These are phyloP conservation scores for Copidosoma floridanum DNA, from an alignment of 1,140 invertebrate genomes.

Conservation along the genomic window DNA sequence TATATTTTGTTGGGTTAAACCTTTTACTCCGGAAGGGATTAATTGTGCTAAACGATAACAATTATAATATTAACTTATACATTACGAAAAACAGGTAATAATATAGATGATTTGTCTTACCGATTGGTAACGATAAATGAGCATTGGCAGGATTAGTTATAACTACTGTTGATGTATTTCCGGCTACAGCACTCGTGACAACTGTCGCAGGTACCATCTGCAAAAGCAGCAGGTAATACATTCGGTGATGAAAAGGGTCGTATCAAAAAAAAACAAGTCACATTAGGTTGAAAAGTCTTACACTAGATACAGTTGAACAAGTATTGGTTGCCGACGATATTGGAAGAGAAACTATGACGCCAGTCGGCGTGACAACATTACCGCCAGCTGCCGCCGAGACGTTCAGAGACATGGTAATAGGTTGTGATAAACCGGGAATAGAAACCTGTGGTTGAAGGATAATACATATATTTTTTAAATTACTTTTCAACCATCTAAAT, in stretches of 20 bases:
- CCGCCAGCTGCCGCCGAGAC: conserved; percentile 58
- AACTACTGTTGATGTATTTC: conserved; percentile 56
- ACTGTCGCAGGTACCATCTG: conserved; percentile 52
- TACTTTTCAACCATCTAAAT: background rate
- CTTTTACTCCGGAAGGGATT: conserved; percentile 64
- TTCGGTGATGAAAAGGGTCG: background rate
- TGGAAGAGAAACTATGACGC: conserved; percentile 60
- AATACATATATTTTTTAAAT: background rate
- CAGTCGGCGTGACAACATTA: conserved; percentile 58
- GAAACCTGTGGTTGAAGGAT: conserved; percentile 61
- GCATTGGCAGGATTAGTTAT: conserved; percentile 58
- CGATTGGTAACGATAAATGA: conserved; percentile 61
- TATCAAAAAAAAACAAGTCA: background rate
- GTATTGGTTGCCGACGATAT: conserved; percentile 54
- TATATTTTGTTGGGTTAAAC: conserved; percentile 63
- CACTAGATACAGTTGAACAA: conserved; percentile 54
- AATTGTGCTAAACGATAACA: conserved; percentile 60
- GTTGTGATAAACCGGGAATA: conserved; percentile 73
- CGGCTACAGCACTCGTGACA: conserved; percentile 53
- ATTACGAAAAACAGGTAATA: no score
- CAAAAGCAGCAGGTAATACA: no score
- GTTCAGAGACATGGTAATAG: conserved; percentile 75
- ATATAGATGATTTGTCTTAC: no score
- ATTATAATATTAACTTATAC: background rate
- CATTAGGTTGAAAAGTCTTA: conserved; percentile 35